A percentile compares a stretch with the other conserved stretches of the same genome.
Evolutionary conservation across 2,113 vertebrate genomes (phyloP).

Genomic region (Furnarius figulus): DNA sequence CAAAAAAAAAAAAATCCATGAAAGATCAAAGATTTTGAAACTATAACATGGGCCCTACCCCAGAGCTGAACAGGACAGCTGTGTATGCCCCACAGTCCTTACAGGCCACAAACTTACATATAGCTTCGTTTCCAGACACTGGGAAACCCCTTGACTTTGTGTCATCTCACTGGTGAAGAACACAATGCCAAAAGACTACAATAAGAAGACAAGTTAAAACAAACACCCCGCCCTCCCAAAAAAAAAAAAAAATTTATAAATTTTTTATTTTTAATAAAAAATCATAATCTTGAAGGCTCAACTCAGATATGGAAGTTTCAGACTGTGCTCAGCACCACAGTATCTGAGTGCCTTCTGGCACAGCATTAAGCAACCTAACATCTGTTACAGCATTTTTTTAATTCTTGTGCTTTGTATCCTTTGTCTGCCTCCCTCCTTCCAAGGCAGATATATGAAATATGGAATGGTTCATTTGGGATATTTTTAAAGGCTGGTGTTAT

Average conservation of each 20-base stretch:
- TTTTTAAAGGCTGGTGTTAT: not conserved
- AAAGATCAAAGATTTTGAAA: too few species aligned
- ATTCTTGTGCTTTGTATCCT: not conserved
- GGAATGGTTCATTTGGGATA: not conserved
- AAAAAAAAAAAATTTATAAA: not conserved
- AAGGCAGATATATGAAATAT: not conserved
- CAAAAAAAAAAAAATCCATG: too few species aligned
- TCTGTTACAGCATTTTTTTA: constrained; percentile 17
- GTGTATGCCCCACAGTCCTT: too few species aligned
- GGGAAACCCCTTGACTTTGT: not conserved
- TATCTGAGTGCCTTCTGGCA: constrained; percentile 22
- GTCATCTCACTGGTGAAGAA: not conserved
- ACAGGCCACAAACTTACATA: accelerated
- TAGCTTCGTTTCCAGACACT: not conserved
- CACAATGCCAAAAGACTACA: not conserved
- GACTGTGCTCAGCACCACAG: not conserved
- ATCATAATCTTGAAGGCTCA: not conserved
- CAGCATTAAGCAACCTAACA: constrained; percentile 39
- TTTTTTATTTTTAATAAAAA: not conserved
- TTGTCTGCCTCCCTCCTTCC: not conserved
- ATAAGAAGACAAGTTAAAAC: not conserved
- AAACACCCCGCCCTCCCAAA: accelerated
- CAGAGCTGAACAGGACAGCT: not conserved
- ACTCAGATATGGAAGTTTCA: not conserved
- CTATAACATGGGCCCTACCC: not conserved